phyloP scores from a whole-genome alignment of 1,140 invertebrate species.

The Chrysomallon squamiferum region DNA sequence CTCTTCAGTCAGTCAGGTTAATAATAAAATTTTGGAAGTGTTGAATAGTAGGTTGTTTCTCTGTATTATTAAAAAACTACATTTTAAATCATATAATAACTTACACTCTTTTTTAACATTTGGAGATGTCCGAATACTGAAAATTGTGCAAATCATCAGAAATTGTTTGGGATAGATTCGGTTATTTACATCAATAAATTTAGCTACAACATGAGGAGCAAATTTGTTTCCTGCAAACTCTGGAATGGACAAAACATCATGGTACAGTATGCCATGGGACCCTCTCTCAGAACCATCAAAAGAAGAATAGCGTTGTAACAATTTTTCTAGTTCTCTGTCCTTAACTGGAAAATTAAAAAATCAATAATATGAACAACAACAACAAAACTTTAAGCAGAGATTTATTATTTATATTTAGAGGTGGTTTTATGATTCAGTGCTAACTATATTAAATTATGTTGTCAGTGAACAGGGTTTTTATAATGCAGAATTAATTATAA shows the following conservation, averaged over 20 bases:
- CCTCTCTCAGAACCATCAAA: slow-evolving; percentile 34
- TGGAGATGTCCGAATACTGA: slow-evolving; percentile 29
- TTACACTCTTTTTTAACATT: slow-evolving; percentile 44
- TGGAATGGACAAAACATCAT: slow-evolving; percentile 32
- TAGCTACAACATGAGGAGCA: slow-evolving; percentile 29
- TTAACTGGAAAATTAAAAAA: slow-evolving; percentile 33
- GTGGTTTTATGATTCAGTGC: too few relatives aligned
- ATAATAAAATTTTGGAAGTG: too few relatives aligned
- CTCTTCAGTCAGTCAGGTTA: too few relatives aligned
- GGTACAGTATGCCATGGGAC: slow-evolving; percentile 29
- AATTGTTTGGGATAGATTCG: slow-evolving; percentile 37
- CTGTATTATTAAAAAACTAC: too few relatives aligned
- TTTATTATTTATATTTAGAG: too few relatives aligned
- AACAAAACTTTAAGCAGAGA: too few relatives aligned
- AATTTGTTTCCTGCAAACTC: slow-evolving; percentile 45
- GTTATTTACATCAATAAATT: slow-evolving; percentile 22
- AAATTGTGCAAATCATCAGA: slow-evolving; percentile 31
- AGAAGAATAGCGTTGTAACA: slow-evolving; percentile 33
- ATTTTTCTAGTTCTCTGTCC: slow-evolving; percentile 25
- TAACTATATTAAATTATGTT: too few relatives aligned
- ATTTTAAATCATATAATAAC: too few relatives aligned
- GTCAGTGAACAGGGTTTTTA: too few relatives aligned
- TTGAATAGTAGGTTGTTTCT: too few relatives aligned
- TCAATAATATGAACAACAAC: too few relatives aligned
- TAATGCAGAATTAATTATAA: too few relatives aligned